Evolutionary conservation across 1,140 invertebrate genomes (phyloP).

Genomic region (Andricus grossulariae): DNA sequence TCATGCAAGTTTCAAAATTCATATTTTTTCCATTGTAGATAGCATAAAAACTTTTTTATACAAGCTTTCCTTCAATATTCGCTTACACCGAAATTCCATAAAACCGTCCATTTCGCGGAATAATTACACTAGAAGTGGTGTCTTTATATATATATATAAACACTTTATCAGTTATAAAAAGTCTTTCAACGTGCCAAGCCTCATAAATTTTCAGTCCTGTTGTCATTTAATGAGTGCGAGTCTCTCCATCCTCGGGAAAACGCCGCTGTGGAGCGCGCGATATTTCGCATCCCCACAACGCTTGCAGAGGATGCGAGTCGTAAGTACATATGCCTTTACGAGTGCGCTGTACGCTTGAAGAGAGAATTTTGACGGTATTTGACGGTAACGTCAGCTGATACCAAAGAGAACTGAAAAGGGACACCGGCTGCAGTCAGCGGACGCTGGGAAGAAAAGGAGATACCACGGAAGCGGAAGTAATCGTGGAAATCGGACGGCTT

Average conservation of each 20-base stretch:
- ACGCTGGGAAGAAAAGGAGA: slow-evolving; percentile 38
- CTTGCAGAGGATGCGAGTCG: slow-evolving; percentile 12
- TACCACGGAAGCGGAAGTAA: slow-evolving; percentile 60
- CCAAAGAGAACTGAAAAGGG: slow-evolving; percentile 43
- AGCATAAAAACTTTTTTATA: not conserved
- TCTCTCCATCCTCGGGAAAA: not conserved
- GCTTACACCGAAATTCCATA: not conserved
- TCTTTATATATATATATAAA: not conserved
- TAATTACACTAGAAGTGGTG: not conserved
- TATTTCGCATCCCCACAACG: not conserved
- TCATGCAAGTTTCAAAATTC: not conserved
- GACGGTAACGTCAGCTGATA: slow-evolving; percentile 44
- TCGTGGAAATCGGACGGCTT: slow-evolving; percentile 62
- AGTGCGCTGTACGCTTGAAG: slow-evolving; percentile 47
- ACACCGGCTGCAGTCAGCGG: slow-evolving; percentile 23
- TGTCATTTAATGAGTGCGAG: slow-evolving; percentile 2
- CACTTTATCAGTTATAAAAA: slow-evolving; percentile 21
- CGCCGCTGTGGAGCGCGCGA: not conserved
- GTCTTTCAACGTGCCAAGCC: not conserved
- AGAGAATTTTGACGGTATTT: slow-evolving; percentile 46
- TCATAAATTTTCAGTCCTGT: slow-evolving; percentile 4
- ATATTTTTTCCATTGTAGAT: not conserved
- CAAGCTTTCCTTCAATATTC: not conserved
- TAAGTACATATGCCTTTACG: slow-evolving; percentile 35
- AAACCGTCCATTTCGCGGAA: not conserved